Evolutionary conservation across 2,797 vertebrate genomes (phyloP).

Genomic region (Pagetopsis macropterus): DNA sequence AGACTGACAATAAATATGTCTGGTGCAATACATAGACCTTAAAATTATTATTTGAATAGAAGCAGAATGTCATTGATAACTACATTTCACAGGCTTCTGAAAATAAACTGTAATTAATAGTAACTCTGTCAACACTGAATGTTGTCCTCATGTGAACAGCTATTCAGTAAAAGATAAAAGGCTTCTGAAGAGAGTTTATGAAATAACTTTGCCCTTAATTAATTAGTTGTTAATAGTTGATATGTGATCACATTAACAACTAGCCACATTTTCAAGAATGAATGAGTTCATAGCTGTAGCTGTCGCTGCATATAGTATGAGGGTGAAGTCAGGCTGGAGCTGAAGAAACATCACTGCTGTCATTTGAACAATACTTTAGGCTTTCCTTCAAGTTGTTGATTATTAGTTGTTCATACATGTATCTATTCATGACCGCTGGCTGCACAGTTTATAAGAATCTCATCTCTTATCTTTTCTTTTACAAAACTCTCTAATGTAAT

Average conservation of each 20-base stretch:
- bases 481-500: background rate
- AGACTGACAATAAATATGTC: background rate
- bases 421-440: slow-evolving; percentile 13
- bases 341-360: background rate
- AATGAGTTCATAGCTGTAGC: background rate
- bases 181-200: background rate
- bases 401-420: background rate
- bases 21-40: background rate
- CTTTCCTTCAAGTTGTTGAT: background rate
- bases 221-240: background rate
- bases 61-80: slow-evolving; percentile 9
- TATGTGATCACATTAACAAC: background rate
- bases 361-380: background rate
- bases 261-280: background rate
- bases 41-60: slow-evolving; percentile 4
- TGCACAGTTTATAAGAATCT: slow-evolving; percentile 11
- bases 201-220: background rate
- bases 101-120: slow-evolving; percentile 18
- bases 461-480: slow-evolving; percentile 12
- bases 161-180: slow-evolving; percentile 5
- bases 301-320: background rate
- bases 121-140: slow-evolving; percentile 4
- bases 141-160: slow-evolving; percentile 1
- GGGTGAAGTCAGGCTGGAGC: background rate
- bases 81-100: slow-evolving; percentile 8